phyloP scores from a whole-genome alignment of 1,140 invertebrate species.

The Drosophila arawakana region DNA sequence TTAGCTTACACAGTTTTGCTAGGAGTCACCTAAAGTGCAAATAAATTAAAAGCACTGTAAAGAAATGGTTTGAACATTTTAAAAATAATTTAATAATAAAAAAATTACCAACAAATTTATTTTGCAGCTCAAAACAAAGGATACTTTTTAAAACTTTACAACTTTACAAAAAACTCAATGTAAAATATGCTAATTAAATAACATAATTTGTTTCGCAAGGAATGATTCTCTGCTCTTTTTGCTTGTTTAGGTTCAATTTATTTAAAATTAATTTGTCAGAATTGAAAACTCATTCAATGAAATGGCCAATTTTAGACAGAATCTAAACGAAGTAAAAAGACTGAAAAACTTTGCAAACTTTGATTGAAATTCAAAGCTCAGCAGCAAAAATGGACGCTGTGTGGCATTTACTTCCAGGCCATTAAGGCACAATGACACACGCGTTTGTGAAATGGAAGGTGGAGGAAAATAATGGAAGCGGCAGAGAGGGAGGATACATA shows the following conservation, averaged over 20 bases:
- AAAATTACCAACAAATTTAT: slow-evolving; percentile 20
- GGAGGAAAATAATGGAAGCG: no score
- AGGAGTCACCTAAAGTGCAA: neutral
- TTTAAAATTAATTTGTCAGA: slow-evolving; percentile 44
- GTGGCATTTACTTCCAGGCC: slow-evolving; percentile 55
- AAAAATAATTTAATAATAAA: neutral
- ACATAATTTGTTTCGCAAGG: slow-evolving; percentile 12
- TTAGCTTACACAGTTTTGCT: slow-evolving; percentile 6
- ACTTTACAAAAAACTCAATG: neutral
- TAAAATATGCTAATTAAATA: slow-evolving; percentile 34
- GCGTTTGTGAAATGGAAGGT: slow-evolving; percentile 9
- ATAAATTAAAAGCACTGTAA: slow-evolving; percentile 6
- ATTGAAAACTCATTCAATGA: slow-evolving; percentile 25
- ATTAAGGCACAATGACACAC: slow-evolving; percentile 55
- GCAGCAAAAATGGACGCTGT: slow-evolving; percentile 33
- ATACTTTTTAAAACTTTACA: neutral
- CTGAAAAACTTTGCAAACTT: slow-evolving; percentile 35
- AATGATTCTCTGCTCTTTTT: slow-evolving; percentile 1
- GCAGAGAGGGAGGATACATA: neutral
- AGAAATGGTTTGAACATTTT: slow-evolving; percentile 2
- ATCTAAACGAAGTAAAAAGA: slow-evolving; percentile 17
- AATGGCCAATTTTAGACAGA: slow-evolving; percentile 10
- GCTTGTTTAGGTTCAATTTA: slow-evolving; percentile 36
- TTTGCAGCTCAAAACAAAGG: neutral
- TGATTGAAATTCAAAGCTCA: slow-evolving; percentile 43